phyloP scores from a whole-genome alignment of 2,888 invertebrate genomes.

The Nemurella pictetii region DNA sequence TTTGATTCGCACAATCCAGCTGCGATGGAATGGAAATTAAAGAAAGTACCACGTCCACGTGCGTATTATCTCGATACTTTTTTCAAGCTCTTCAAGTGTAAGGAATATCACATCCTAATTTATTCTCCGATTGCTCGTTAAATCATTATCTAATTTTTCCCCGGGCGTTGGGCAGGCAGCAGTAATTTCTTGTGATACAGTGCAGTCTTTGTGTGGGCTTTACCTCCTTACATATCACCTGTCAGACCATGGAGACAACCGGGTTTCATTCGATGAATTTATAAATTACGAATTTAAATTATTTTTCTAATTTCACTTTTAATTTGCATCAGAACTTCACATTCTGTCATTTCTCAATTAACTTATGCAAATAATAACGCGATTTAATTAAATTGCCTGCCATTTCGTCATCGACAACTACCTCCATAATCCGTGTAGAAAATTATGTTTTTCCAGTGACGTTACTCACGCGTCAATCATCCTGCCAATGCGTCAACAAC shows the following conservation, averaged over 20 bases:
- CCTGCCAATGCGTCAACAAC: no score
- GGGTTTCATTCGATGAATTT: background rate
- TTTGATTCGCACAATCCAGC: background rate
- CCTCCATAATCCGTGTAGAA: background rate
- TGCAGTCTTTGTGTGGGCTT: background rate
- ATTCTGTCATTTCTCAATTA: background rate
- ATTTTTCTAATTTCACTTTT: background rate
- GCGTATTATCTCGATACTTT: background rate
- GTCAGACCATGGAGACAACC: background rate
- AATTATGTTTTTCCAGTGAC: no score
- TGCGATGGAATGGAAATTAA: background rate
- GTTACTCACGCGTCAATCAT: no score
- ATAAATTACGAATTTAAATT: background rate
- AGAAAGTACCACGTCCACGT: background rate
- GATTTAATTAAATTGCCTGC: background rate
- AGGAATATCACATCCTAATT: background rate
- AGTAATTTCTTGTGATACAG: background rate
- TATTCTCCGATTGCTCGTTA: background rate
- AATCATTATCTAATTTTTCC: background rate
- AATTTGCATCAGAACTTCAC: background rate
- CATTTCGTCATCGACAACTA: background rate
- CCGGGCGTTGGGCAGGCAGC: background rate
- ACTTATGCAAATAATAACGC: background rate
- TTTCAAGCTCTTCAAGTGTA: background rate
- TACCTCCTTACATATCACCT: background rate